Conservation (phyloP, 2,113 vertebrate genomes). For the Phainopepla nitens region DNA sequence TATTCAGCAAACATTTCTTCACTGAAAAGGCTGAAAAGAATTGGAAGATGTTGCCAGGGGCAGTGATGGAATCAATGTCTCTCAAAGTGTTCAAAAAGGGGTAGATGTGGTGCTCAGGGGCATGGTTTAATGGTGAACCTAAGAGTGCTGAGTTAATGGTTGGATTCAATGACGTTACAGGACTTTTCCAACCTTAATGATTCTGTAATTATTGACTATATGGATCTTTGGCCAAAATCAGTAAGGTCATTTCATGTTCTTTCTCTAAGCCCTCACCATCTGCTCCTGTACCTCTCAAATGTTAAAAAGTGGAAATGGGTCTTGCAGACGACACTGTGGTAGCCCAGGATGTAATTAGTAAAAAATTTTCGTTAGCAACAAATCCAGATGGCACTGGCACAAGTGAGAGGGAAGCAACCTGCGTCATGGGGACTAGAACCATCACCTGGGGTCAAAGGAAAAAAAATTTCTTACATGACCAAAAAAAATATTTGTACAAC, state of each 20-base stretch:
- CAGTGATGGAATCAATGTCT: not conserved
- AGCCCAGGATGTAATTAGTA: not conserved
- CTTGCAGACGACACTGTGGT: not conserved
- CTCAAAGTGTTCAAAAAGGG: not conserved
- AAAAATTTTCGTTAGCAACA: not conserved
- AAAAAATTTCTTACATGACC: not conserved
- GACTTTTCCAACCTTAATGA: not conserved
- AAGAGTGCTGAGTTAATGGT: not conserved
- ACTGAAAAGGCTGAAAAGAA: not conserved
- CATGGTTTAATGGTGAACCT: not conserved
- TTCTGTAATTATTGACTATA: not conserved
- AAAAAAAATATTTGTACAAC: not conserved
- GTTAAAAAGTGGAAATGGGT: not conserved
- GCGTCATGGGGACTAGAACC: not conserved
- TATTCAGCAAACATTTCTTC: not conserved
- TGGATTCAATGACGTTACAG: not conserved
- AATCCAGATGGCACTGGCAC: not conserved
- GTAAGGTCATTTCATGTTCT: not conserved
- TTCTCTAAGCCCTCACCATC: not conserved
- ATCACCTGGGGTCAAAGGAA: not conserved
- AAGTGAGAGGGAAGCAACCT: not conserved
- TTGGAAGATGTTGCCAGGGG: accelerated
- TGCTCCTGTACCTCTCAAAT: not conserved
- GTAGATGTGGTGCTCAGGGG: not conserved
- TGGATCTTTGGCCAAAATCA: not conserved